Evolutionary conservation across 2,797 vertebrate species (phyloP).

Genomic region (Pterois miles): DNA sequence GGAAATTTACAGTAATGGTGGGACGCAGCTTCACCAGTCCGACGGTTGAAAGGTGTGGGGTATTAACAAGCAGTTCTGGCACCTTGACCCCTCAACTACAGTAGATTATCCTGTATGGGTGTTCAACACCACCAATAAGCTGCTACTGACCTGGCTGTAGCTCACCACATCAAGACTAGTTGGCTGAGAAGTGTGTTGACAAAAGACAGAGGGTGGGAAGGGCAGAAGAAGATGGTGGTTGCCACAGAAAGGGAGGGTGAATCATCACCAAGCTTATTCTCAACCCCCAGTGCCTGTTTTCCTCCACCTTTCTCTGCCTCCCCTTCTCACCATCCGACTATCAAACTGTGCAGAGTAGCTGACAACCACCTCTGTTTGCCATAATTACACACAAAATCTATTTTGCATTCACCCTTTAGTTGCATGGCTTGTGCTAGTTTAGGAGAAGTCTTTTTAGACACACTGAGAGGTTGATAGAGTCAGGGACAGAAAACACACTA

Average conservation of each 20-base stretch:
- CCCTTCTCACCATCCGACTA: neutral
- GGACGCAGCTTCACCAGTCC: neutral
- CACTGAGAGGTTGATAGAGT: neutral
- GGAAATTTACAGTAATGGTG: neutral
- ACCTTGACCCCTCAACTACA: neutral
- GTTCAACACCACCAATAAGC: neutral
- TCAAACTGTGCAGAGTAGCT: slow-evolving; percentile 32
- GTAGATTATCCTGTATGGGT: neutral
- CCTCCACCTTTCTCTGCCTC: neutral
- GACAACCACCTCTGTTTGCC: neutral
- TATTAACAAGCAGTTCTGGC: neutral
- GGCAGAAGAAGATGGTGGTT: neutral
- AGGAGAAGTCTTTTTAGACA: neutral
- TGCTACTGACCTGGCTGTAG: neutral
- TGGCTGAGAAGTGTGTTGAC: neutral
- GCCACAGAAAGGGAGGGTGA: neutral
- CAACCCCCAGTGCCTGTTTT: neutral
- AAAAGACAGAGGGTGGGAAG: neutral
- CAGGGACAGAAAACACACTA: neutral
- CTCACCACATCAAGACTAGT: neutral
- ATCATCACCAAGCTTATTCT: neutral
- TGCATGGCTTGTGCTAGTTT: neutral
- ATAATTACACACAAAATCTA: neutral
- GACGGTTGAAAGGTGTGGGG: neutral
- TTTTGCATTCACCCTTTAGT: neutral